Evolutionary conservation across 1,140 invertebrate genomes (phyloP).

Genomic region (Drosophila subobscura): DNA sequence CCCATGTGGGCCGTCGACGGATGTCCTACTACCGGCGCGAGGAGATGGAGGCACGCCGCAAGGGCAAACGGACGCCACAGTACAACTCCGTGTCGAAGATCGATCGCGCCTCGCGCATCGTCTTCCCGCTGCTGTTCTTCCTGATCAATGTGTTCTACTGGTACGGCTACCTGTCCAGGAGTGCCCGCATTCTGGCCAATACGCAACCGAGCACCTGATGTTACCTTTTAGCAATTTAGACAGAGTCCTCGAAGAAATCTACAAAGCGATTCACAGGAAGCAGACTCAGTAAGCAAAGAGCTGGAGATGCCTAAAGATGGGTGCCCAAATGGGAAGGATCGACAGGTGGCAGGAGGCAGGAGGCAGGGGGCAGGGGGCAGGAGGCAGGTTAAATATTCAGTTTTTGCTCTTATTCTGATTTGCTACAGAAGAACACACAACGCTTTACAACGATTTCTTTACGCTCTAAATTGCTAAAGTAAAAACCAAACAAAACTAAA

Average conservation of each 20-base stretch:
- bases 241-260: slow-evolving; percentile 77
- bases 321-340: neutral
- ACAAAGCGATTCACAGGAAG: slow-evolving; percentile 55
- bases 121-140: slow-evolving; percentile 91
- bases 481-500: slow-evolving; percentile 39
- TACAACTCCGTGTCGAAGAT: slow-evolving; percentile 93
- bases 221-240: slow-evolving; percentile 84
- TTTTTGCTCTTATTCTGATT: slow-evolving; percentile 75
- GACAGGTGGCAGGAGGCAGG: slow-evolving; percentile 8
- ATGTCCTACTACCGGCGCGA: slow-evolving; percentile 80
- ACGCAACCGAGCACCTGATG: slow-evolving; percentile 80
- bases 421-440: slow-evolving; percentile 62
- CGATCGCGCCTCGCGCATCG: slow-evolving; percentile 89
- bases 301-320: slow-evolving; percentile 19
- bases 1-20: slow-evolving; percentile 59
- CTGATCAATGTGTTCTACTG: slow-evolving; percentile 92
- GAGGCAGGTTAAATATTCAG: slow-evolving; percentile 40
- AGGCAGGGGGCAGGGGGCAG: slow-evolving; percentile 2
- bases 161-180: slow-evolving; percentile 89
- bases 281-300: slow-evolving; percentile 28
- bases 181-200: slow-evolving; percentile 84
- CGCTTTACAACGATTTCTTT: slow-evolving; percentile 76
- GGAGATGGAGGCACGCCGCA: slow-evolving; percentile 83
- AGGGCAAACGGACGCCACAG: slow-evolving; percentile 86
- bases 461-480: slow-evolving; percentile 81